Conservation (phyloP, 2,113 vertebrate species). For the Pontoporia blainvillei region DNA sequence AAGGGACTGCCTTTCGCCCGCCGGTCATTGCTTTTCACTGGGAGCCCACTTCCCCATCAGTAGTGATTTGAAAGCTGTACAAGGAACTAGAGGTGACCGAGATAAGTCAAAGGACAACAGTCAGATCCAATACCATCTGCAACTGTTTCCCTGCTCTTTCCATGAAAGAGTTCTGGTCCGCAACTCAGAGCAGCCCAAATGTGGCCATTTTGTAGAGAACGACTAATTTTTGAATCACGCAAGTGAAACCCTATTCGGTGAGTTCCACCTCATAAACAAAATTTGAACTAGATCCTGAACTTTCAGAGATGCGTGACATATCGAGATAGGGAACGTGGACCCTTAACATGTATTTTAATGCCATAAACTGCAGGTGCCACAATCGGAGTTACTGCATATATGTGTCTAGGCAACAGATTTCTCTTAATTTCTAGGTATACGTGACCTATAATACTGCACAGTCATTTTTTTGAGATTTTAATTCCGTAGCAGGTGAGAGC, state of each 20-base stretch:
- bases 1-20: accelerated
- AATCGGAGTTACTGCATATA: background rate
- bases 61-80: background rate
- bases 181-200: background rate
- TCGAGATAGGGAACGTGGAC: background rate
- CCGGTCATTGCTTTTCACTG: accelerated
- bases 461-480: background rate
- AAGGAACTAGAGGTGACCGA: background rate
- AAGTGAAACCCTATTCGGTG: background rate
- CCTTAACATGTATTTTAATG: background rate
- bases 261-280: background rate
- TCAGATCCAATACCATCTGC: background rate
- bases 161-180: background rate
- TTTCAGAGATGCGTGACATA: background rate
- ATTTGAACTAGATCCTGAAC: background rate
- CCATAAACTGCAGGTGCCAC: background rate
- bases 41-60: background rate
- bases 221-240: background rate
- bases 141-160: background rate
- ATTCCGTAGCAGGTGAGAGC: background rate
- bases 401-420: background rate
- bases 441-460: background rate
- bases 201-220: background rate
- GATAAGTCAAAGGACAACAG: background rate
- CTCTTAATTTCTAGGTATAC: background rate